Conservation (phyloP, 2,113 vertebrate species). For the Platichthys stellatus region DNA sequence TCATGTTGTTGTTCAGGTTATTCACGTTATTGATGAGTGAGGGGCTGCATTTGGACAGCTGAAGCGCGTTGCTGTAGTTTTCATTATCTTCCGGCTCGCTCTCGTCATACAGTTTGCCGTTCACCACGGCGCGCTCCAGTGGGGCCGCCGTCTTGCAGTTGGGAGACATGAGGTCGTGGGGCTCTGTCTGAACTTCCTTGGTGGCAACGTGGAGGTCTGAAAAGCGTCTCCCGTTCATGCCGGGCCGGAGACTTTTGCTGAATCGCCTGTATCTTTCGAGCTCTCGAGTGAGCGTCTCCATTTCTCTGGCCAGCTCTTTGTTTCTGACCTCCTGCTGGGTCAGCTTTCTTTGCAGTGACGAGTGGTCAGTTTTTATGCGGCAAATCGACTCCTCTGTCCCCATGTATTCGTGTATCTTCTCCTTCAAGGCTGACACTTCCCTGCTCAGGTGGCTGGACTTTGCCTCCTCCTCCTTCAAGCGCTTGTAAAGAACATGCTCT, state of each 20-base stretch:
- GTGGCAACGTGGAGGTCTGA: conserved; percentile 92
- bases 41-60: conserved; percentile 83
- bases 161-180: conserved; percentile 83
- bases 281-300: conserved; percentile 92
- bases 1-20: conserved; percentile 87
- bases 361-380: conserved; percentile 90
- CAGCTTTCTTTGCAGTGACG: conserved; percentile 90
- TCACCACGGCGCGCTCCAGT: conserved; percentile 86
- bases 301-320: conserved; percentile 92
- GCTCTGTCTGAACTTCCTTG: conserved; percentile 96
- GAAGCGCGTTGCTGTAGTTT: conserved; percentile 83
- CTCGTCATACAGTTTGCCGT: conserved; percentile 89
- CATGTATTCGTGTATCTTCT: conserved; percentile 95
- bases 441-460: conserved; percentile 92
- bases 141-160: conserved; percentile 86
- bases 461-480: conserved; percentile 92
- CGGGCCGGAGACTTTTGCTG: conserved; percentile 89
- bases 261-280: conserved; percentile 93
- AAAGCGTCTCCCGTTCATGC: conserved; percentile 91
- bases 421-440: conserved; percentile 93
- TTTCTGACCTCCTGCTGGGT: conserved; percentile 94
- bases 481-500: conserved; percentile 91
- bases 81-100: conserved; percentile 84
- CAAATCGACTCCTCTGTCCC: conserved; percentile 91
- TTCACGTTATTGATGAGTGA: conserved; percentile 84